phyloP scores from a whole-genome alignment of 2,888 invertebrate genomes.

The Monoplex corrugatus region DNA sequence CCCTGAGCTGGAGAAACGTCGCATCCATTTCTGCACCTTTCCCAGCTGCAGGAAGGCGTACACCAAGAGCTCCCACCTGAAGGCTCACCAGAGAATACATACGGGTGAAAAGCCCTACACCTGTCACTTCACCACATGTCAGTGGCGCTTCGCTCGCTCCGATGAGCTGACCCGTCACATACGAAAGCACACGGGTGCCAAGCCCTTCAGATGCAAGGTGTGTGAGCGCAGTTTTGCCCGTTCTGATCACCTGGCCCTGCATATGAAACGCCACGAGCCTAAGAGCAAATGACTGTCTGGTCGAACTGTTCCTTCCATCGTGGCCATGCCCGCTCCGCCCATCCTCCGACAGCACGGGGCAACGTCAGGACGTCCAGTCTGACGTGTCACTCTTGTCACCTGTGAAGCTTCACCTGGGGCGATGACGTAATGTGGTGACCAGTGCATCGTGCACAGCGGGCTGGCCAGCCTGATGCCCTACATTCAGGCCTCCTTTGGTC shows the following conservation, averaged over 20 bases:
- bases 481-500: neutral
- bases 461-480: neutral
- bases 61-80: conserved; percentile 98
- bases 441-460: no score
- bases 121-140: conserved; percentile 84
- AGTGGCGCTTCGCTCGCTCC: conserved; percentile 85
- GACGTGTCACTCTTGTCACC: no score
- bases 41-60: conserved; percentile 98
- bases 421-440: no score
- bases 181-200: conserved; percentile 85
- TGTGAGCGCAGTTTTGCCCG: conserved; percentile 85
- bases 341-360: no score
- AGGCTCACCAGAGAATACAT: conserved; percentile 98
- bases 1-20: conserved; percentile 96
- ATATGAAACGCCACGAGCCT: conserved; percentile 88
- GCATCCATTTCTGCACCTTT: conserved; percentile 98
- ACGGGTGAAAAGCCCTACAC: conserved; percentile 90
- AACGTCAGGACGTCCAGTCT: no score
- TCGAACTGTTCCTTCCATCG: neutral
- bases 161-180: conserved; percentile 85
- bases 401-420: no score
- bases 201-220: conserved; percentile 85
- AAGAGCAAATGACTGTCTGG: conserved; percentile 83
- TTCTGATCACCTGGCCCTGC: conserved; percentile 85
- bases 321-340: neutral